Conservation (phyloP, 2,797 vertebrate species). For the Crypturellus tataupa region DNA sequence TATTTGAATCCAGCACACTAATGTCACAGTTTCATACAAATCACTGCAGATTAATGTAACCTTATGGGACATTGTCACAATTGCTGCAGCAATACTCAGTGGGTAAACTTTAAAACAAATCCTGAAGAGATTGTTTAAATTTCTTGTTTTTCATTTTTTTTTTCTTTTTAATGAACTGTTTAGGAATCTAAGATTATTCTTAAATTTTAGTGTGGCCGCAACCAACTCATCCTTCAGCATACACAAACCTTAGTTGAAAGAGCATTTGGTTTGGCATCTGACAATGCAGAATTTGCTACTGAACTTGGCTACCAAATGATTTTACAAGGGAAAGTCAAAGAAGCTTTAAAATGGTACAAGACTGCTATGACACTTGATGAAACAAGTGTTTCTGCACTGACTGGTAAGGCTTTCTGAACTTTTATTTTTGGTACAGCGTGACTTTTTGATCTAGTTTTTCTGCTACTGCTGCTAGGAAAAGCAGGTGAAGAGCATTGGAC, state of each 20-base stretch:
- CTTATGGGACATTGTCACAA: not conserved
- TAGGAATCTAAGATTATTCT: constrained; percentile 11
- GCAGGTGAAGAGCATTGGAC: not conserved
- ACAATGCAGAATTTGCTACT: constrained; percentile 90
- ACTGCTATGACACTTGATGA: constrained; percentile 92
- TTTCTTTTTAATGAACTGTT: not conserved
- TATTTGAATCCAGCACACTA: not conserved
- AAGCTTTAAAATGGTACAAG: constrained; percentile 93
- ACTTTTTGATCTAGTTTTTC: not conserved
- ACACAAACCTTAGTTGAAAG: constrained; percentile 89
- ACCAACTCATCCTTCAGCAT: constrained; percentile 89
- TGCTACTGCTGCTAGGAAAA: not conserved
- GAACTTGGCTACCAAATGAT: constrained; percentile 95
- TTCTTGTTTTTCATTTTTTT: no score
- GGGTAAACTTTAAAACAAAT: not conserved
- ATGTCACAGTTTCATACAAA: not conserved
- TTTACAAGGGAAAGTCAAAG: constrained; percentile 89
- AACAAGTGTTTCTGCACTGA: constrained; percentile 89
- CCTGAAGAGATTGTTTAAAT: not conserved
- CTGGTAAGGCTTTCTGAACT: constrained; percentile 80
- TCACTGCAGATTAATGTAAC: not conserved
- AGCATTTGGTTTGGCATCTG: constrained; percentile 84
- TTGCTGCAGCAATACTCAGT: not conserved
- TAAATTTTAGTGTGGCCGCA: constrained; percentile 90
- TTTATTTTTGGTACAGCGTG: not conserved